Evolutionary conservation across 2,113 vertebrate species (phyloP).

Genomic region (Silurus glanis): DNA sequence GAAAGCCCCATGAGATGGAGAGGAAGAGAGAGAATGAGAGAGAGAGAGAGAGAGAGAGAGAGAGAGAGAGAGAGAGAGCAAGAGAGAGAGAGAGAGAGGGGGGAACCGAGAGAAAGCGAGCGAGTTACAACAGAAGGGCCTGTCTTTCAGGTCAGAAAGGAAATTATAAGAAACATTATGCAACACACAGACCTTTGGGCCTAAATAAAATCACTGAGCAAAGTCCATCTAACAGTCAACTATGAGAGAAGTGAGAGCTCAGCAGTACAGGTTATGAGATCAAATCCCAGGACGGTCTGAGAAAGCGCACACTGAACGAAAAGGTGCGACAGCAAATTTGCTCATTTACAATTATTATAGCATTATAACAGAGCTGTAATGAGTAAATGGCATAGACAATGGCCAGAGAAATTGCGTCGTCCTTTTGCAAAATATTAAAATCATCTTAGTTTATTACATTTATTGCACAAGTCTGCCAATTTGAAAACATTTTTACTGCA

Average conservation of each 20-base stretch:
- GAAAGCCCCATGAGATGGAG: slow-evolving; percentile 21
- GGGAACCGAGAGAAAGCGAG: not conserved
- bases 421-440: not conserved
- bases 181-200: not conserved
- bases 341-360: not conserved
- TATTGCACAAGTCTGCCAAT: not conserved
- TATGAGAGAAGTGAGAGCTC: not conserved
- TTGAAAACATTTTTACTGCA: not conserved
- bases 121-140: not conserved
- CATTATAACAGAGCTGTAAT: not conserved
- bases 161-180: slow-evolving; percentile 6
- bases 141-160: not conserved
- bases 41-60: not conserved
- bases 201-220: not conserved
- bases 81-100: not conserved
- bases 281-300: not conserved
- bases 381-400: no score
- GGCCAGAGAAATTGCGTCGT: not conserved
- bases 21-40: not conserved
- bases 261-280: not conserved
- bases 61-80: not conserved
- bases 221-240: not conserved
- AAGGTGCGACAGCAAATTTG: not conserved
- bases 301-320: not conserved
- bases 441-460: not conserved